Evolutionary conservation across 1,140 invertebrate genomes (phyloP), one percentile per base, ranked within the genome.

Genomic region (Holotrichia oblita): DNA sequence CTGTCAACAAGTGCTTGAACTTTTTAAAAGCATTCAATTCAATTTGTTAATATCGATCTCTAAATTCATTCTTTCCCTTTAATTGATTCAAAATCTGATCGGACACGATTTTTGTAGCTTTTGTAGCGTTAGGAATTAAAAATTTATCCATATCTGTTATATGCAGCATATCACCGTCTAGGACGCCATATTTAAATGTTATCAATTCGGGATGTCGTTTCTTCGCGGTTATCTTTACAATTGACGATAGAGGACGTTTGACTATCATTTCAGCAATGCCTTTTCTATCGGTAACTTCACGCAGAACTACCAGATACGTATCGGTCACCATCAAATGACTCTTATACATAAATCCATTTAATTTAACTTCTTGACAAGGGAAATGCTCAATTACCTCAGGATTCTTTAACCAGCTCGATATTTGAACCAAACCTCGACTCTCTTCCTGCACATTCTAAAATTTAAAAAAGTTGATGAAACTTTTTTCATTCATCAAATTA

Each of bases 211-310:
- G 96, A 87, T 96, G 93, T 77, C 93, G 92, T 86, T 98, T 97
- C 86, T 97, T 97, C 9, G 96, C 97, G 0, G 97, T 99, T 79
- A 99, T 99, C 89, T 97, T 98, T 12, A 98, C 94, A 82, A 99
- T 96, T 48, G 93, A 94, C 12, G 94, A 94, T 72, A 99, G 89
- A 0, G 95, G 94, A 42, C 96, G 91, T 80, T 94, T 91, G 0
- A 96, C 94, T 81, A 96, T 93, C 2, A 99, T 92, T 85, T 95
- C 93, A 0, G 94, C 97, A 82, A 92, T 92, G 6, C 94, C 91
- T 89, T 90, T 92, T 78, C 93, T 91, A 77, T 92, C 91, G 40
- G 91, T 89, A 76, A 96, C 90, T 85, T 97, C 95, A 55, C 97
- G 90, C 44, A 99, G 87, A 64, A 99, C 93, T 82, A 96, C 93